Conservation (phyloP, 92 coral and sea anemone genomes). For the Isaurus tuberculatus region DNA sequence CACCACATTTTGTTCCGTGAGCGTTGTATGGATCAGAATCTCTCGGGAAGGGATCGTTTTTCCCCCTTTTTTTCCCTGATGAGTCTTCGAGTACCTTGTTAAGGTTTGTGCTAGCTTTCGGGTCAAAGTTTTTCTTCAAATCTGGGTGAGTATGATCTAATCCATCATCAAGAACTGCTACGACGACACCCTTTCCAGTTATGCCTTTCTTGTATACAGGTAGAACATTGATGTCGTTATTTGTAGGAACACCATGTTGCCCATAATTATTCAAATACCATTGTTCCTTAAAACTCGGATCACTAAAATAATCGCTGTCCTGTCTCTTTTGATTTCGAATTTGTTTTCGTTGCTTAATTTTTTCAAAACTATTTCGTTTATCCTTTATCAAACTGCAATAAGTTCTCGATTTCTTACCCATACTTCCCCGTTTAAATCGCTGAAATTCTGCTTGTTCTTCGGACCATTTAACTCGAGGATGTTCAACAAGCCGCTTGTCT, state of each 20-base stretch:
- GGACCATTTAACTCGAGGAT: slow-evolving; percentile 88
- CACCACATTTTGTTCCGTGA: slow-evolving; percentile 76
- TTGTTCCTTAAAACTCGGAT: slow-evolving; percentile 71
- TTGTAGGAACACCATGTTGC: slow-evolving; percentile 63
- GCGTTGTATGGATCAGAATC: slow-evolving; percentile 53
- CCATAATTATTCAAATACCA: slow-evolving; percentile 91
- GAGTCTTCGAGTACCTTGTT: slow-evolving; percentile 19
- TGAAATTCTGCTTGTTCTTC: slow-evolving; percentile 75
- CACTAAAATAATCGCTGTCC: slow-evolving; percentile 68
- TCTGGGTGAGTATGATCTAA: slow-evolving; percentile 74
- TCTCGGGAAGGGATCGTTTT: slow-evolving; percentile 66
- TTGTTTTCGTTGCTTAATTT: background rate
- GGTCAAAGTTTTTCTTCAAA: slow-evolving; percentile 69
- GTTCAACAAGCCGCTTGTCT: slow-evolving; percentile 73
- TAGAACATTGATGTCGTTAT: slow-evolving; percentile 79
- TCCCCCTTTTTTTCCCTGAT: slow-evolving; percentile 6
- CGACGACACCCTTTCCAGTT: slow-evolving; percentile 18
- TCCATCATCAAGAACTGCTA: slow-evolving; percentile 61
- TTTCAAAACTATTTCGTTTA: slow-evolving; percentile 64
- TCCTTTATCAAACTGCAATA: slow-evolving; percentile 50
- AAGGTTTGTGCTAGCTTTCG: slow-evolving; percentile 57
- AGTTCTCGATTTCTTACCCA: background rate
- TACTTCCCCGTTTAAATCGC: slow-evolving; percentile 78
- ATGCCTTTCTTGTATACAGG: slow-evolving; percentile 77
- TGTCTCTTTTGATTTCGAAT: slow-evolving; percentile 23